Evolutionary conservation across 2,797 vertebrate genomes (phyloP), one percentile per base, ranked within the genome.

Genomic region (Chanos chanos): DNA sequence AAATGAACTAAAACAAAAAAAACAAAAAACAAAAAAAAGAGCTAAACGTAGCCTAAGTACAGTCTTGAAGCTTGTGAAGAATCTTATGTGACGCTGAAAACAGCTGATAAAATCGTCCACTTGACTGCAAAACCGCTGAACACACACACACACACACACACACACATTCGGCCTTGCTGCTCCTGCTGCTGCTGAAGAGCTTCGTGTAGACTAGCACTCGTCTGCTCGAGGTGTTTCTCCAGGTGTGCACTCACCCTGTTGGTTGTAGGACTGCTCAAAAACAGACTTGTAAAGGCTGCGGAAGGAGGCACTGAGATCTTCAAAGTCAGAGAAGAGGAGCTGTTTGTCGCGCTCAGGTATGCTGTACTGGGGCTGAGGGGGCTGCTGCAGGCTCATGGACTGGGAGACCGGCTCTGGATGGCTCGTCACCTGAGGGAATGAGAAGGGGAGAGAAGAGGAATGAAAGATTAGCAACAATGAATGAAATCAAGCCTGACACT

Each of bases 261-360:
- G 92, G 88, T 85, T 93, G 85, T 94, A 92, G 83, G 92, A 93
- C 88, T 94, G 93, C 84, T 94, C 92, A 85, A 95, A 95, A 80
- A 95, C 94, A 78, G 91, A 92, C 85, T 94, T 94, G 83, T 95
- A 95, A 87, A 95, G 90, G 88, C 93, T 94, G 86, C 94, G 90
- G 84, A 95, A 94, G 77, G 93, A 95, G 90, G 92, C 93, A 91
- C 94, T 95, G 85, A 95, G 93, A 93, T 95, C 91, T 91, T 95
- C 94, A 78, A 95, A 94, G 81, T 95, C 93, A 61, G 91, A 91
- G 83, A 94, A 94, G 72, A 91, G 89, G 76, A 90, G 87, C 79
- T 90, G 89, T 79, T 94, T 94, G 81, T 94, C 93, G 71, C 93
- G 80, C 76, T 95, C 93, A 43, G 91, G 90, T 84, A 94, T 90